These are phyloP conservation scores for Caenorhabditis panamensis DNA, from an alignment of 2,888 invertebrate species.

Conservation along the genomic window DNA sequence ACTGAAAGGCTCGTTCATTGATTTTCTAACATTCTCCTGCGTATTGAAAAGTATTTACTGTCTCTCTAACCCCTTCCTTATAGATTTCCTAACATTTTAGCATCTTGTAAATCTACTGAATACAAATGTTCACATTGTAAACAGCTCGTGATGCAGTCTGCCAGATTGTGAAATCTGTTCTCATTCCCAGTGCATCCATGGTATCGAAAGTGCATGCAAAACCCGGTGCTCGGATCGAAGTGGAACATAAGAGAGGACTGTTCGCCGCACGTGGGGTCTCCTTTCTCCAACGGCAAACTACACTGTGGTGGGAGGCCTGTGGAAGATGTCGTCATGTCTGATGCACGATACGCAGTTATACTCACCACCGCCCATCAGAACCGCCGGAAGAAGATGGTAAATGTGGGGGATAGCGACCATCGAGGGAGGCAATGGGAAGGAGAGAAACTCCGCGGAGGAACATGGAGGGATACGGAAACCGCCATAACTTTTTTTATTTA, in stretches of 20 bases:
- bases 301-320: constrained; percentile 24
- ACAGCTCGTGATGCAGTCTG: constrained; percentile 13
- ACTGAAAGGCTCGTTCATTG: constrained; percentile 26
- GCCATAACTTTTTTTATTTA: constrained; percentile 16
- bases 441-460: not conserved
- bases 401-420: constrained; percentile 38
- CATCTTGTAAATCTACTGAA: not conserved
- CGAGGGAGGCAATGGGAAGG: not conserved
- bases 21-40: too few species aligned
- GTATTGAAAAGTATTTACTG: too few species aligned
- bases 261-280: not conserved
- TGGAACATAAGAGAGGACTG: constrained; percentile 15
- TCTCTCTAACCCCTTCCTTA: too few species aligned
- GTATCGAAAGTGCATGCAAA: constrained; percentile 32
- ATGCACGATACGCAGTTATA: not conserved
- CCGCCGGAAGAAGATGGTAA: constrained; percentile 36
- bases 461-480: not conserved
- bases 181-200: not conserved
- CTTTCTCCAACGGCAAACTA: not conserved
- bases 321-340: not conserved
- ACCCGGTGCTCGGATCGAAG: constrained; percentile 30
- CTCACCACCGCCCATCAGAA: constrained; percentile 24
- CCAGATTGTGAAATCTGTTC: constrained; percentile 25
- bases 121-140: not conserved
- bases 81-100: too few species aligned